Evolutionary conservation across 2,797 vertebrate species (phyloP).

Genomic region (Melanotaenia boesemani): DNA sequence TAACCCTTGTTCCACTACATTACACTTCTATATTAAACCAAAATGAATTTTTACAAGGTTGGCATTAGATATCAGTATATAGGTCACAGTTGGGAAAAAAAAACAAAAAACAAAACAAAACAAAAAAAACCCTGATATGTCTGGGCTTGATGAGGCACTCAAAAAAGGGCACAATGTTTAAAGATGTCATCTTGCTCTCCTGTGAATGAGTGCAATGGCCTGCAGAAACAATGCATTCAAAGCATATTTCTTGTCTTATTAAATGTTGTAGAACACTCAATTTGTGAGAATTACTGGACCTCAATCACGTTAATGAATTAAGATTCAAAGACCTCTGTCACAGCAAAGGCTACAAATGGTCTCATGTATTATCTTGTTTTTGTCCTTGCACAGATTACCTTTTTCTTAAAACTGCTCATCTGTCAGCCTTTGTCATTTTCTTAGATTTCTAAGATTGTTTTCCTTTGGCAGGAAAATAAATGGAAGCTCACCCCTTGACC

Average conservation of each 20-base stretch:
- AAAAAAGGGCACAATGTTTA: constrained; percentile 29
- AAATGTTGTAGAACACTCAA: constrained; percentile 48
- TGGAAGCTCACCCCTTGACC: constrained; percentile 70
- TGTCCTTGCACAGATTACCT: constrained; percentile 7
- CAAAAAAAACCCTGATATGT: constrained; percentile 36
- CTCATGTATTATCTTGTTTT: constrained; percentile 6
- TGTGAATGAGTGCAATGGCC: constrained; percentile 33
- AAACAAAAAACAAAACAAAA: constrained; percentile 33
- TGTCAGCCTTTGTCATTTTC: constrained; percentile 24
- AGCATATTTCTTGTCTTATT: constrained; percentile 29
- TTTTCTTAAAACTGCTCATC: constrained; percentile 7
- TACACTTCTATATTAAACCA: constrained; percentile 76
- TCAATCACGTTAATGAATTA: constrained; percentile 10
- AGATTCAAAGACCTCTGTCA: background rate
- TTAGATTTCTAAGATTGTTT: constrained; percentile 64
- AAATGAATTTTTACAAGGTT: constrained; percentile 63
- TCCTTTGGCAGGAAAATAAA: constrained; percentile 71
- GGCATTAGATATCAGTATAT: constrained; percentile 42
- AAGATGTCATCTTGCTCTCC: constrained; percentile 40
- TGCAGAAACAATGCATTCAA: constrained; percentile 24
- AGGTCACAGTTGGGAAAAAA: constrained; percentile 53
- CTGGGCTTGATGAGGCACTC: constrained; percentile 57
- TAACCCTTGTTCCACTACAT: constrained; percentile 85
- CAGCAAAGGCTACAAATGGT: background rate
- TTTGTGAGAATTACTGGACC: constrained; percentile 21